Conservation (phyloP, 2,888 invertebrate genomes). For the Dromius quadrimaculatus region DNA sequence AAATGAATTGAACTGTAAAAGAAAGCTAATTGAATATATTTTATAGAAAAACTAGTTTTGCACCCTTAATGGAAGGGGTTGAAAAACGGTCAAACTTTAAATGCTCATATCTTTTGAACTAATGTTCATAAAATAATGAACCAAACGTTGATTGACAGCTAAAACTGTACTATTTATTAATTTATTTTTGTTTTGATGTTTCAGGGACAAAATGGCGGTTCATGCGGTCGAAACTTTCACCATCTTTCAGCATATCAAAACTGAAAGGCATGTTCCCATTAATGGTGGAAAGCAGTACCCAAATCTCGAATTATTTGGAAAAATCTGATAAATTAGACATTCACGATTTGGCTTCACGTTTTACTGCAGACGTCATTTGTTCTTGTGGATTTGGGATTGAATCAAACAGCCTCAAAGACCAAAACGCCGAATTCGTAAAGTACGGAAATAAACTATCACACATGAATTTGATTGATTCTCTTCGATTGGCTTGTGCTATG, state of each 20-base stretch:
- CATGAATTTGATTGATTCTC: constrained; percentile 61
- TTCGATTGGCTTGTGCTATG: constrained; percentile 59
- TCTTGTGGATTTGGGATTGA: constrained; percentile 70
- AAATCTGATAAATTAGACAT: neutral
- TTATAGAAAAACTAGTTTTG: too few relatives aligned
- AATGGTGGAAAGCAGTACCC: constrained; percentile 62
- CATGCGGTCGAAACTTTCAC: constrained; percentile 66
- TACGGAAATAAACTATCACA: constrained; percentile 44
- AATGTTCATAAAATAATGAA: too few relatives aligned
- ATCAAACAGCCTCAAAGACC: constrained; percentile 67
- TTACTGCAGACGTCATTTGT: constrained; percentile 70
- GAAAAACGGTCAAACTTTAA: too few relatives aligned
- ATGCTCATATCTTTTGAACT: too few relatives aligned
- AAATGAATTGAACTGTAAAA: too few relatives aligned
- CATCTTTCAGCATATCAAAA: constrained; percentile 67
- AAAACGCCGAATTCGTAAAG: constrained; percentile 65
- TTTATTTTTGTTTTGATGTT: too few relatives aligned
- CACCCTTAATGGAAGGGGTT: too few relatives aligned
- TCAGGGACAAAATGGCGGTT: constrained; percentile 64
- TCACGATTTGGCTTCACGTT: constrained; percentile 68
- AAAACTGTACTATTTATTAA: too few relatives aligned
- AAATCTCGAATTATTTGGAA: constrained; percentile 52
- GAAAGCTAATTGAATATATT: too few relatives aligned
- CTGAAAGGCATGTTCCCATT: constrained; percentile 66
- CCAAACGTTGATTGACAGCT: too few relatives aligned